Evolutionary conservation across 2,113 vertebrate species (phyloP), one percentile per base, ranked within the genome.

Genomic region (Pleuronectes platessa): DNA sequence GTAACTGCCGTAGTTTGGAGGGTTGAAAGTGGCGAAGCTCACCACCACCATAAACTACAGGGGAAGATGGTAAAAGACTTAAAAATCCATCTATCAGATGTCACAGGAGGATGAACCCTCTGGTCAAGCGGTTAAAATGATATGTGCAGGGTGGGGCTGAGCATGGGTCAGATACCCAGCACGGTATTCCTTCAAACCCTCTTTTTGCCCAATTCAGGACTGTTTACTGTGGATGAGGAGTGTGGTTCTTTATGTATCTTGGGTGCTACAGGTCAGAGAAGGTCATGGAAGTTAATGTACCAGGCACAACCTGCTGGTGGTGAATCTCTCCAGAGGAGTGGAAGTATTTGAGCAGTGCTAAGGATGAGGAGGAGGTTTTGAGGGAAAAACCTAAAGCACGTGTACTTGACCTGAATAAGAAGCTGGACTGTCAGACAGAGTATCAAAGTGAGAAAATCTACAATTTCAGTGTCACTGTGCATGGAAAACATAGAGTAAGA

Each of bases 11-110:
- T 97, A 97, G 80, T 90, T 94, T 0, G 96, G 96, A 4, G 96
- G 94, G 82, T 95, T 93, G 85, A 95, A 97, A 3, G 94, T 97
- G 31, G 94, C 94, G 54, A 97, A 93, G 81, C 96, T 97, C 81
- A 97, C 94, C 65, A 96, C 94, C 1, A 97, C 96, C 92, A 97
- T 96, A 31, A 96, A 96, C 96, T 97, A 76, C 4, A 82, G 83
- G 27, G 58, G 82, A 85, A 35, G 54, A 49, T n/a, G 0, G 42
- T 49, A 58, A 26, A 68, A 59, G 3, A 69, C 2, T 24, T 56
- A 17, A 18, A 51, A 18, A 51, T 17, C 40, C 40, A 42, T 42
- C 40, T 12, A 15, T 6, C 45, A 49, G 42, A 51, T 51, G 49
- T 51, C 49, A 51, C 49, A 47, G 3, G 3, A 17, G 45, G 45